Percentiles rank a stretch among this genome's conserved stretches.
phyloP scores from a whole-genome alignment of 2,888 invertebrate genomes.

The Drosophila mimetica region DNA sequence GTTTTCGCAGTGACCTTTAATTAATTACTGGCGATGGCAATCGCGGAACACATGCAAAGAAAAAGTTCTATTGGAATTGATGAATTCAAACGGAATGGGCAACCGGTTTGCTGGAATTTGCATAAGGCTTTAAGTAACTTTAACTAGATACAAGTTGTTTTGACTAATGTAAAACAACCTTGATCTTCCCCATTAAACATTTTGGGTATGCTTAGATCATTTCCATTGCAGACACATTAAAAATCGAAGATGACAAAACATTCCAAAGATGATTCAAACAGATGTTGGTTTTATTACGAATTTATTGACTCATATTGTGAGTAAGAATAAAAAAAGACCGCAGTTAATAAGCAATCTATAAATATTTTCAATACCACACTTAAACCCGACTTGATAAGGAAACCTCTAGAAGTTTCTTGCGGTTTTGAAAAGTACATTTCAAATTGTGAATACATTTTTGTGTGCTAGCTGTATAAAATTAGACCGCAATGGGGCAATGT shows the following conservation, averaged over 20 bases:
- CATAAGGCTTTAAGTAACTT: constrained; percentile 10
- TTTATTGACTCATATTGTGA: background rate
- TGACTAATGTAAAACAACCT: background rate
- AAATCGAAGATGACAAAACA: background rate
- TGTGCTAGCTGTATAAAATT: constrained; percentile 17
- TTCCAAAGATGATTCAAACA: constrained; percentile 6
- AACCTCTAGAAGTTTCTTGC: constrained; percentile 8
- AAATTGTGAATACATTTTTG: background rate
- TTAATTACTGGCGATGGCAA: constrained; percentile 63
- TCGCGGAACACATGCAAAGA: constrained; percentile 21
- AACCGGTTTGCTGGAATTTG: constrained; percentile 23
- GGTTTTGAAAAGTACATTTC: background rate
- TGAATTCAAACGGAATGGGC: constrained; percentile 9
- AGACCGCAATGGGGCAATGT: constrained; percentile 11
- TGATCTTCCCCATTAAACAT: background rate
- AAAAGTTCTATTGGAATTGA: constrained; percentile 48
- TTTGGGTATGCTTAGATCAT: constrained; percentile 30
- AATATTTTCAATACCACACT: background rate
- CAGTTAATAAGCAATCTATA: background rate
- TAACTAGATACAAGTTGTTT: constrained; percentile 1
- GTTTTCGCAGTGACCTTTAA: constrained; percentile 58
- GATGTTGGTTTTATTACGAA: background rate
- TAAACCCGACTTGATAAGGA: background rate
- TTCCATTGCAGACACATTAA: background rate
- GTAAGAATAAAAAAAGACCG: background rate